phyloP scores from a whole-genome alignment of 2,113 vertebrate species.

The Callipepla squamata region DNA sequence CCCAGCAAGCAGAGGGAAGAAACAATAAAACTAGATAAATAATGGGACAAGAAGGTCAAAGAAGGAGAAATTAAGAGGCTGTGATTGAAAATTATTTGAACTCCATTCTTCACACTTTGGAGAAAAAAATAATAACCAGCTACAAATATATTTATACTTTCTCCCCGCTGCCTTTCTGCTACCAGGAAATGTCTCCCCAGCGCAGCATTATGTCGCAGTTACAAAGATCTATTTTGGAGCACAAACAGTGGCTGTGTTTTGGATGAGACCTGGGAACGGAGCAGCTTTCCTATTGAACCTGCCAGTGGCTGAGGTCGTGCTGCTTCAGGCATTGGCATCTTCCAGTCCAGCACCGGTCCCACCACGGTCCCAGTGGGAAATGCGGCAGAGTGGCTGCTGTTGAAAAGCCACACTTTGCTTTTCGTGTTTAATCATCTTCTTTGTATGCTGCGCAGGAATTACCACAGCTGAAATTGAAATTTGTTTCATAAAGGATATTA shows the following conservation, averaged over 20 bases:
- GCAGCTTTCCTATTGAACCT: neutral
- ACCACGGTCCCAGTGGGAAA: fast-evolving
- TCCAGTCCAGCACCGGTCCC: neutral
- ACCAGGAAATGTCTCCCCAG: neutral
- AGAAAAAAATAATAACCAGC: neutral
- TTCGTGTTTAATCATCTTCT: neutral
- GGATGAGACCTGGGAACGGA: fast-evolving
- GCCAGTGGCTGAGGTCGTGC: neutral
- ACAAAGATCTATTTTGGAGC: neutral
- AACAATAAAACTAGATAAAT: conserved; percentile 24
- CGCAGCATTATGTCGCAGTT: fast-evolving
- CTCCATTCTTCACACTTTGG: neutral
- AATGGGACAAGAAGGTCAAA: conserved; percentile 33
- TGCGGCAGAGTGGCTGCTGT: fast-evolving
- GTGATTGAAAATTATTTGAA: conserved; percentile 1
- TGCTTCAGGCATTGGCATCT: fast-evolving
- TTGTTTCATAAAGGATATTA: neutral
- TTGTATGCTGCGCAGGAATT: neutral
- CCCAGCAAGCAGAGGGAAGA: neutral
- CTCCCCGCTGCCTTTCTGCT: neutral
- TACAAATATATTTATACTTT: neutral
- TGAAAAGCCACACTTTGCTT: neutral
- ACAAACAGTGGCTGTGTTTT: neutral
- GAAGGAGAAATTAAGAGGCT: conserved; percentile 25
- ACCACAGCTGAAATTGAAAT: neutral